These are phyloP conservation scores for Adrianichthys oophorus DNA, from an alignment of 2,797 vertebrate genomes.

Conservation along the genomic window DNA sequence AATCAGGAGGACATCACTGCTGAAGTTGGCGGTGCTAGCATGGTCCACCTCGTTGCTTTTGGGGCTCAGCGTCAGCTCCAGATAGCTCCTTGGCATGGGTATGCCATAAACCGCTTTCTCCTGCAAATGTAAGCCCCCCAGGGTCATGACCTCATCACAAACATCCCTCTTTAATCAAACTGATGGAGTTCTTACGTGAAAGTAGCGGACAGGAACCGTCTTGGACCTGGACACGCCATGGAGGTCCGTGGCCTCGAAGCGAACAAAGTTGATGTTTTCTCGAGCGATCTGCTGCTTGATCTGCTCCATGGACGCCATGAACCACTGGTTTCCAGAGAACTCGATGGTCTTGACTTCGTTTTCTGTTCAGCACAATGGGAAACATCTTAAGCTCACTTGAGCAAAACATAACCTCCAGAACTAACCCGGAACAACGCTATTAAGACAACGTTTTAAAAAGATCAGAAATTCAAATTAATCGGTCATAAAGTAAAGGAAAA, in stretches of 20 bases:
- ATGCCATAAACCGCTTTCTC: slow-evolving; percentile 89
- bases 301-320: slow-evolving; percentile 83
- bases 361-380: slow-evolving; percentile 66
- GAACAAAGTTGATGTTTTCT: slow-evolving; percentile 87
- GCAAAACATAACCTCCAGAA: slow-evolving; percentile 1
- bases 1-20: slow-evolving; percentile 88
- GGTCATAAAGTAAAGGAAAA: background rate
- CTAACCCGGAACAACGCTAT: background rate
- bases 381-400: slow-evolving; percentile 15
- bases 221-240: slow-evolving; percentile 93
- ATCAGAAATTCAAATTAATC: background rate
- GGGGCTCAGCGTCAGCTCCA: slow-evolving; percentile 87
- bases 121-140: slow-evolving; percentile 56
- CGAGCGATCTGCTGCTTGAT: slow-evolving; percentile 90
- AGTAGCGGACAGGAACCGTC: slow-evolving; percentile 89
- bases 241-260: slow-evolving; percentile 92
- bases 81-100: slow-evolving; percentile 89
- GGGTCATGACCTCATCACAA: too few species aligned
- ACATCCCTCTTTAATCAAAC: too few species aligned
- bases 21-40: slow-evolving; percentile 82
- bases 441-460: too few species aligned
- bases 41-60: slow-evolving; percentile 86
- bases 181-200: slow-evolving; percentile 79
- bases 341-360: slow-evolving; percentile 64
- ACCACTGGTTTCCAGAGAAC: slow-evolving; percentile 59